These are phyloP conservation scores for Eumerus sabulonum DNA, from an alignment of 2,888 invertebrate species.

Conservation along the genomic window DNA sequence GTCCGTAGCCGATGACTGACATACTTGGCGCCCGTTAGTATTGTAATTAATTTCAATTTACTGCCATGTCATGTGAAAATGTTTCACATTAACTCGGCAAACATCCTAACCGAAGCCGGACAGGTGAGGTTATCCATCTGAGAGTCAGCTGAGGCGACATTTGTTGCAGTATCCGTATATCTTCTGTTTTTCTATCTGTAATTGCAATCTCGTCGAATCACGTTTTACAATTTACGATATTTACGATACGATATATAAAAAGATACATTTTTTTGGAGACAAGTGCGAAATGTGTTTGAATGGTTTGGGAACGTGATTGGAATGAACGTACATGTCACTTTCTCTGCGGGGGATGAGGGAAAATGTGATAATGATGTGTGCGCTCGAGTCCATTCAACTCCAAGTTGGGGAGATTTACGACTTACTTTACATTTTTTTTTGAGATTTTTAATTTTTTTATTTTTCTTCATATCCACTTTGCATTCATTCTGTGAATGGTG, in stretches of 20 bases:
- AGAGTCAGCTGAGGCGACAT: background rate
- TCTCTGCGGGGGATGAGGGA: slow-evolving; percentile 21
- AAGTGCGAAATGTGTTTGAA: slow-evolving; percentile 24
- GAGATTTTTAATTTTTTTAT: no score
- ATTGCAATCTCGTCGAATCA: slow-evolving; percentile 27
- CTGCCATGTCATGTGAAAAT: slow-evolving; percentile 36
- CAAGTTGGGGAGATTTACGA: slow-evolving; percentile 28
- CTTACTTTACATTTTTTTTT: slow-evolving; percentile 16
- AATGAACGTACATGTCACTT: slow-evolving; percentile 44
- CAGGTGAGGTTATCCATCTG: slow-evolving; percentile 32
- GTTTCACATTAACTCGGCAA: slow-evolving; percentile 8
- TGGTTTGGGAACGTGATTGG: slow-evolving; percentile 26
- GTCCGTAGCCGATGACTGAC: slow-evolving; percentile 50
- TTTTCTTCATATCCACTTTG: slow-evolving; percentile 6
- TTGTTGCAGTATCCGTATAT: slow-evolving; percentile 17
- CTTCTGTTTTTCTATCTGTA: slow-evolving; percentile 10
- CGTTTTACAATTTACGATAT: slow-evolving; percentile 47
- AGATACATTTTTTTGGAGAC: slow-evolving; percentile 9
- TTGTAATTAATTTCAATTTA: slow-evolving; percentile 57
- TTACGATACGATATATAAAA: no score
- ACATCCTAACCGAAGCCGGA: background rate
- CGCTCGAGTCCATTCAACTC: slow-evolving; percentile 56
- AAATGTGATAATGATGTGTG: slow-evolving; percentile 12
- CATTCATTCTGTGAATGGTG: slow-evolving; percentile 22
- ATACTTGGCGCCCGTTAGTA: slow-evolving; percentile 48